These are phyloP conservation scores for Masnerella sp. DNA, from an alignment of 2,888 invertebrate genomes.

Conservation along the genomic window DNA sequence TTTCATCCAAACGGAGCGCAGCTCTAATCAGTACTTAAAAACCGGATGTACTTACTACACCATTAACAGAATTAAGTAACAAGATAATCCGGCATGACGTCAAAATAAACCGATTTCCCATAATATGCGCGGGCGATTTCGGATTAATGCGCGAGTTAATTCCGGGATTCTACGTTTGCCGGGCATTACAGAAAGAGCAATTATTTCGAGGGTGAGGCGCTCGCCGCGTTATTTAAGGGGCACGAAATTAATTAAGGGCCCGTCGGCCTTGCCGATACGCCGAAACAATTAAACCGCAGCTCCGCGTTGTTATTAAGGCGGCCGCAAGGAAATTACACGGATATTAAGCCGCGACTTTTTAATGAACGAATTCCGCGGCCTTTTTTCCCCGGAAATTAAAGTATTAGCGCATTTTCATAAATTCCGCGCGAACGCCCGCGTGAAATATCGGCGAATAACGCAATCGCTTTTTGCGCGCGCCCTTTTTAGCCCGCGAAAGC, in stretches of 20 bases:
- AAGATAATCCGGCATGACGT: too few relatives aligned
- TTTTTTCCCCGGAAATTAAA: slow-evolving; percentile 41
- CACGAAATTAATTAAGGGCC: slow-evolving; percentile 43
- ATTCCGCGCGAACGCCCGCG: slow-evolving; percentile 2
- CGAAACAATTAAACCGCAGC: slow-evolving; percentile 30
- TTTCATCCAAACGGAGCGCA: too few relatives aligned
- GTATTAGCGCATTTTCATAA: slow-evolving; percentile 25
- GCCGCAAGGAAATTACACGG: slow-evolving; percentile 38
- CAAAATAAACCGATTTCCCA: too few relatives aligned
- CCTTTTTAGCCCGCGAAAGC: slow-evolving; percentile 12
- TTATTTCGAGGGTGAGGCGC: too few relatives aligned
- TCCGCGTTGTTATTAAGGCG: slow-evolving; percentile 29
- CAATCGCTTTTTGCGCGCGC: slow-evolving; percentile 17
- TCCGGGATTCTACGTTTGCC: too few relatives aligned
- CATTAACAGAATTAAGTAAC: too few relatives aligned
- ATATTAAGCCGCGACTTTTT: slow-evolving; percentile 32
- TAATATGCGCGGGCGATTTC: too few relatives aligned
- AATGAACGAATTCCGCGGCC: slow-evolving; percentile 25
- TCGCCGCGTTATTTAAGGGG: too few relatives aligned
- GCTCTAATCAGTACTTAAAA: too few relatives aligned
- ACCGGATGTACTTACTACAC: too few relatives aligned
- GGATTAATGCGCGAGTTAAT: too few relatives aligned
- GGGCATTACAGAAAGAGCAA: too few relatives aligned
- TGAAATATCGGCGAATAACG: slow-evolving; percentile 19
- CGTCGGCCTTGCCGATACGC: slow-evolving; percentile 11